These are phyloP conservation scores for Onychomys leucogaster DNA, from an alignment of 2,797 vertebrate genomes.

Conservation along the genomic window DNA sequence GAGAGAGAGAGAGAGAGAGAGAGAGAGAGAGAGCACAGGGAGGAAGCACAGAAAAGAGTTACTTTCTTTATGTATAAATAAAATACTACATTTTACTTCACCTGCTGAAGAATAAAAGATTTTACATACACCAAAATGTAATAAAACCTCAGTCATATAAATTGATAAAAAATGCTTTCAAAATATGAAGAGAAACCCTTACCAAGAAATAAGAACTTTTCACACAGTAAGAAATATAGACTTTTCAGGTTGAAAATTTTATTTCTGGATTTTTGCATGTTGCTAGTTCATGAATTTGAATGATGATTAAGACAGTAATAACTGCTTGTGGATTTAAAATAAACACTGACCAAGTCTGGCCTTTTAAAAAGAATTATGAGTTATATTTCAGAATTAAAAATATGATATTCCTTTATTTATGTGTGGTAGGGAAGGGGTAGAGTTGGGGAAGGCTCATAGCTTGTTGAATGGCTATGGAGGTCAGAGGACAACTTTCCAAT, in stretches of 20 bases:
- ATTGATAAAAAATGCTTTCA: neutral
- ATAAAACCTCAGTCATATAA: neutral
- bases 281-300: neutral
- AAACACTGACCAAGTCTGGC: neutral
- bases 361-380: neutral
- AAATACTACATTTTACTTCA: neutral
- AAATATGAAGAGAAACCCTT: neutral
- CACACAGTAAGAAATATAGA: neutral
- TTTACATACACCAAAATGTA: neutral
- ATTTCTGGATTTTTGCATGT: neutral
- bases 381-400: neutral
- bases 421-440: neutral
- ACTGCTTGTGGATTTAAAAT: slow-evolving; percentile 1
- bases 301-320: neutral
- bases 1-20: no score
- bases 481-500: neutral
- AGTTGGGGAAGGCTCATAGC: neutral
- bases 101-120: neutral
- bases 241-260: neutral
- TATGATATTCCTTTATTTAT: neutral
- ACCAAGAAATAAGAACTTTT: neutral
- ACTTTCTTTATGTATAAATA: neutral
- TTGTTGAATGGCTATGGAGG: neutral
- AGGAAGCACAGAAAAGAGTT: no score
- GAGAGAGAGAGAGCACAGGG: no score